Evolutionary conservation across 1,140 invertebrate species (phyloP).

Genomic region (Halictus rubicundus): DNA sequence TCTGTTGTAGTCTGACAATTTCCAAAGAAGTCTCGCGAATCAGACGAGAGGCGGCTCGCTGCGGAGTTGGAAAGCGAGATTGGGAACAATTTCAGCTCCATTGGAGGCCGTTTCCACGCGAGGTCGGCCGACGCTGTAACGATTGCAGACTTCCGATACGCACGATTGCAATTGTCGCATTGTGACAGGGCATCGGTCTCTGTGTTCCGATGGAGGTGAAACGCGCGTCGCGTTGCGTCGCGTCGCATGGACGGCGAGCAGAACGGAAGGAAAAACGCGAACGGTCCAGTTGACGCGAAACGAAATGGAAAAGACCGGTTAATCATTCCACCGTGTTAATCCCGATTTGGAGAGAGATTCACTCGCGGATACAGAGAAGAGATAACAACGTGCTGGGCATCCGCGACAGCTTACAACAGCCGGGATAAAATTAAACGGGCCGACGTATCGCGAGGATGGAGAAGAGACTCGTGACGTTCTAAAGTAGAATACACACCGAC

Average conservation of each 20-base stretch:
- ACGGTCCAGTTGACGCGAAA: neutral
- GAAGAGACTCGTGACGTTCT: neutral
- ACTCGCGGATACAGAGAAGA: neutral
- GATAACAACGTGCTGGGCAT: neutral
- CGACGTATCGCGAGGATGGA: constrained; percentile 14
- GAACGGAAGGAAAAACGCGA: neutral
- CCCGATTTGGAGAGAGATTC: no score
- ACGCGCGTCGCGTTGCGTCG: neutral
- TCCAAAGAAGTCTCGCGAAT: neutral
- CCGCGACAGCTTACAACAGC: neutral
- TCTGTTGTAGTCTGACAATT: no score
- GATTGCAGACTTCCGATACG: constrained; percentile 46
- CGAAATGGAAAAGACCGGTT: neutral
- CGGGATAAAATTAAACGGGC: constrained; percentile 32
- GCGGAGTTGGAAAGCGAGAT: constrained; percentile 21
- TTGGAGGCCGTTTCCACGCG: constrained; percentile 16
- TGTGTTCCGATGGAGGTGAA: neutral
- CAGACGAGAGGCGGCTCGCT: neutral
- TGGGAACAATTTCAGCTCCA: constrained; percentile 16
- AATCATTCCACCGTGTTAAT: no score
- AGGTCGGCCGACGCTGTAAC: constrained; percentile 7
- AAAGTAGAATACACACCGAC: constrained; percentile 18
- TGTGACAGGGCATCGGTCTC: neutral
- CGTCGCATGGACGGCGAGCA: neutral
- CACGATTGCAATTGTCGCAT: constrained; percentile 36